Base-by-base conservation (phyloP, 2,113 vertebrate species). In the Empidonax alnorum region DNA sequence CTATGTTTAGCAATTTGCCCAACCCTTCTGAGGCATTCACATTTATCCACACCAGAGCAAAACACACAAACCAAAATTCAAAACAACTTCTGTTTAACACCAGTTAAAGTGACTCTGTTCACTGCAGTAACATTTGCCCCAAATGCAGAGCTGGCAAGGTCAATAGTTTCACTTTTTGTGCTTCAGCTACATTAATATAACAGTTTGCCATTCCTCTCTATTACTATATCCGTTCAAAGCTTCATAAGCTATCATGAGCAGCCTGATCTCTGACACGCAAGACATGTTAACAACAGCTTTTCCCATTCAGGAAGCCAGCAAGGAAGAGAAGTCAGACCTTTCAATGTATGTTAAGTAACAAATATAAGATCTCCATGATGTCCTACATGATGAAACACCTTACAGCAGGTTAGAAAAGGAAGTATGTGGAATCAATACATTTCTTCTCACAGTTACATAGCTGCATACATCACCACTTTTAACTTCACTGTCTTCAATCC, bases 281-380 rank as follows among this genome's bases (percentile, higher is more conserved):
- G 96, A 95, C 95, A 96, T 94, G 92, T 82, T 95, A 96, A 96
- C 93, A 96, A 93, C 94, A 96, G 90, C 83, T 92, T 87, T 94
- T 93, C 18, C 93, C 92, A 92, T 92, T 95, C 88, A 93, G 93
- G 93, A 87, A 94, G 95, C 85, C 96, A 96, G 83, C 88, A 96
- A 97, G 95, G 66, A 96, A 93, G 88, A 90, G 93, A 94, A 96
- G 88, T 87, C 93, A 84, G 80, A 79, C 86, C 89, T 96, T 96
- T 96, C 94, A 96, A 46, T 81, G 92, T 96, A 96, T 95, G 95
- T 95, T 96, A 95, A 96, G 95, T 78, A 96, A 96, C 92, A 96
- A 97, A 96, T 82, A 97, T 50, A 92, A 93, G 96, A 97, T 95
- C 93, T 90, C 95, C 95, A 95, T 90, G 88, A 97, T 87, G 95